phyloP scores from a whole-genome alignment of 2,888 invertebrate genomes.

The Drosophila affinis region DNA sequence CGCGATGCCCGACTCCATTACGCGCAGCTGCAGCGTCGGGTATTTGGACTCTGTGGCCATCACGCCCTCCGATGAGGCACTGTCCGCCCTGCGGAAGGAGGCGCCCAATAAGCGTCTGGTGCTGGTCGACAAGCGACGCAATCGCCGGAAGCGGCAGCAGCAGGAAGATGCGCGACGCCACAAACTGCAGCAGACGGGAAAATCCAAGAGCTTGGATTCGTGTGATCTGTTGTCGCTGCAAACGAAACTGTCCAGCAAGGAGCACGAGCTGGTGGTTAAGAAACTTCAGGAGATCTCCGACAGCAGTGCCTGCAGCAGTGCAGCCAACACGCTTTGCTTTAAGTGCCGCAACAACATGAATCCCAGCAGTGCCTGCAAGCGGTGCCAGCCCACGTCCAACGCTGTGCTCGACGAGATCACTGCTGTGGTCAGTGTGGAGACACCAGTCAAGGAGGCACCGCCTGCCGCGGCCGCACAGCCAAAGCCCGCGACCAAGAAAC shows the following conservation, averaged over 20 bases:
- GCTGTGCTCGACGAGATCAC: conserved; percentile 63
- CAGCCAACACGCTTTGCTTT: conserved; percentile 73
- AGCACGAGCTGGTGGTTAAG: conserved; percentile 74
- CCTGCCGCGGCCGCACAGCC: conserved; percentile 24
- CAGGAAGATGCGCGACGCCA: conserved; percentile 81
- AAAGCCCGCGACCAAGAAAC: conserved; percentile 77
- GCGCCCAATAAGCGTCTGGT: conserved; percentile 90
- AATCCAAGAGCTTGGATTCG: conserved; percentile 92
- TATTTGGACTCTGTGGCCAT: conserved; percentile 93
- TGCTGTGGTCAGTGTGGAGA: conserved; percentile 38
- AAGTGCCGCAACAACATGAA: conserved; percentile 78
- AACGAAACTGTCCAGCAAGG: conserved; percentile 71
- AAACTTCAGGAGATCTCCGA: conserved; percentile 82
- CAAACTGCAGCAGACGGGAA: conserved; percentile 82
- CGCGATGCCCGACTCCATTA: conserved; percentile 87
- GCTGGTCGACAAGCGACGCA: conserved; percentile 88
- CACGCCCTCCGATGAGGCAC: conserved; percentile 89
- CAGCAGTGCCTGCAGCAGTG: conserved; percentile 77
- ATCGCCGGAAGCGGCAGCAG: conserved; percentile 83
- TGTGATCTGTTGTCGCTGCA: conserved; percentile 88
- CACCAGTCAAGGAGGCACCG: conserved; percentile 43
- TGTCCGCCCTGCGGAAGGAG: conserved; percentile 89
- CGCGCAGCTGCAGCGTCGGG: conserved; percentile 94
- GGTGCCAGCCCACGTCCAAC: conserved; percentile 66
- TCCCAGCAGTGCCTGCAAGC: conserved; percentile 76